Percentiles rank a stretch among this genome's conserved stretches.
Evolutionary conservation across 2,888 invertebrate genomes (phyloP).

Genomic region (Agrenia bidenticulata): DNA sequence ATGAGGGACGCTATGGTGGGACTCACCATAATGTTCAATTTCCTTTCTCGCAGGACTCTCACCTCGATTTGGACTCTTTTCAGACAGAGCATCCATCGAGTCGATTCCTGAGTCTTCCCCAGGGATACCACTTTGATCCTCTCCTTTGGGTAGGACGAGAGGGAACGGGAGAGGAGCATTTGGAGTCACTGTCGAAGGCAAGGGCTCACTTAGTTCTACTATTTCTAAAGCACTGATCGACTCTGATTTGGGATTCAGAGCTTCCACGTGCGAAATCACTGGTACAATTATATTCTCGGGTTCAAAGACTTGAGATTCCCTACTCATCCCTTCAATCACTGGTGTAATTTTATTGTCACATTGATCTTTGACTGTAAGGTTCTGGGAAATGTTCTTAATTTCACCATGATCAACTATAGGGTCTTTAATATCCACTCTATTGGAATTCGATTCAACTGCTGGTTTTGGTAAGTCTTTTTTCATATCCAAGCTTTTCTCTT

Average conservation of each 20-base stretch:
- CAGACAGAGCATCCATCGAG: conserved; percentile 90
- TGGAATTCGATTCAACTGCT: neutral
- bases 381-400: too few relatives aligned
- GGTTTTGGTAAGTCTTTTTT: conserved; percentile 1
- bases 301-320: too few relatives aligned
- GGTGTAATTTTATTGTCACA: conserved; percentile 3
- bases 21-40: conserved; percentile 49
- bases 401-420: too few relatives aligned
- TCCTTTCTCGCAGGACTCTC: conserved; percentile 63
- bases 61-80: conserved; percentile 86
- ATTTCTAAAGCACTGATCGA: too few relatives aligned
- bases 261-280: too few relatives aligned
- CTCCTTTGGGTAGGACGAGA: conserved; percentile 26
- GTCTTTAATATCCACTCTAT: too few relatives aligned
- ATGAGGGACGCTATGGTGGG: neutral
- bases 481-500: conserved; percentile 5
- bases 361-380: too few relatives aligned
- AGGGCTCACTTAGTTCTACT: neutral
- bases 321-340: conserved; percentile 13
- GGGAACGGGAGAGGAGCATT: conserved; percentile 26
- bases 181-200: conserved; percentile 9
- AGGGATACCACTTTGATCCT: conserved; percentile 56
- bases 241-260: too few relatives aligned
- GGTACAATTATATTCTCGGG: too few relatives aligned
- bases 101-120: conserved; percentile 90